phyloP scores from a whole-genome alignment of 2,113 vertebrate species.

The Ornithorhynchus anatinus region DNA sequence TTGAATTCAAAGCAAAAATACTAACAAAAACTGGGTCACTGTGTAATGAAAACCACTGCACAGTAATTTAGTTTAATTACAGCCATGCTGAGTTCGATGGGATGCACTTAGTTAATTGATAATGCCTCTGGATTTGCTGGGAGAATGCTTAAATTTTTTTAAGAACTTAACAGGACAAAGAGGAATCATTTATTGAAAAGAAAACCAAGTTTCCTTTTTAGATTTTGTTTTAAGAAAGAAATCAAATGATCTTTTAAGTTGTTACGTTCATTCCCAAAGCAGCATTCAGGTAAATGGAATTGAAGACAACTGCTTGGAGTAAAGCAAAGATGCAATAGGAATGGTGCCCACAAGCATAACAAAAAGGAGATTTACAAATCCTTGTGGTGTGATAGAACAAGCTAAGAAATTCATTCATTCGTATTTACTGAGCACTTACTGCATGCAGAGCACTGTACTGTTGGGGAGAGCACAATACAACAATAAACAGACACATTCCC shows the following conservation, averaged over 20 bases:
- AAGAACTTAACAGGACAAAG: slow-evolving; percentile 34
- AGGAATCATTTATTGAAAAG: slow-evolving; percentile 15
- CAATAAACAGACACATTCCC: too few species aligned
- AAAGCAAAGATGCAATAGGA: too few species aligned
- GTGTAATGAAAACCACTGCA: slow-evolving; percentile 54
- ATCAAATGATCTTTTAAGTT: neutral
- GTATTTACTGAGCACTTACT: too few species aligned
- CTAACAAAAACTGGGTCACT: slow-evolving; percentile 46
- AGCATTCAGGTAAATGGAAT: too few species aligned
- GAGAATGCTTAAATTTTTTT: slow-evolving; percentile 44
- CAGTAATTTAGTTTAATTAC: slow-evolving; percentile 63
- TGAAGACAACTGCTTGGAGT: too few species aligned
- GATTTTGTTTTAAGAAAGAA: neutral
- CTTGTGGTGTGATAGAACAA: too few species aligned
- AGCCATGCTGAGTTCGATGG: slow-evolving; percentile 42
- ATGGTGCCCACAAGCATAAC: too few species aligned
- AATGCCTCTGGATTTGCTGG: slow-evolving; percentile 51
- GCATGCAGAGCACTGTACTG: too few species aligned
- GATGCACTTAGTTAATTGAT: slow-evolving; percentile 54
- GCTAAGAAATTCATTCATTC: too few species aligned
- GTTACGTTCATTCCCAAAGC: too few species aligned
- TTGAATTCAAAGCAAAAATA: slow-evolving; percentile 53
- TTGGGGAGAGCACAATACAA: too few species aligned
- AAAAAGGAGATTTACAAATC: too few species aligned
- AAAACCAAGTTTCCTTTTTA: slow-evolving; percentile 24